Percentiles rank a stretch among this genome's conserved stretches.
Evolutionary conservation across 2,113 vertebrate species (phyloP).

Genomic region (Siphamia tubifer): DNA sequence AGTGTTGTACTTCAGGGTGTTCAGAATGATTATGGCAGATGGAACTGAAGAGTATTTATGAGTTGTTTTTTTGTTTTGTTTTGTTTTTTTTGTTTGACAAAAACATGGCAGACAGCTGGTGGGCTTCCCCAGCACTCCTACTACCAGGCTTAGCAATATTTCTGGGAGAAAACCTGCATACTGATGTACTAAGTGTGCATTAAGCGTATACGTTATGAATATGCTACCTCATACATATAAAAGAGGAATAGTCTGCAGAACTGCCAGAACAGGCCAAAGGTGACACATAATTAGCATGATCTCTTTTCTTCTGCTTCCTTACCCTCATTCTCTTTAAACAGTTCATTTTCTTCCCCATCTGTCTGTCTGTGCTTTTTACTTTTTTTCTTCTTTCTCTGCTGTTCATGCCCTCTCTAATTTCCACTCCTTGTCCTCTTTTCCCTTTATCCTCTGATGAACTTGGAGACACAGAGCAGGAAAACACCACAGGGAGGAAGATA

Average conservation of each 20-base stretch:
- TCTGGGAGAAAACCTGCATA: too few relatives aligned
- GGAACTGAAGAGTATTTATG: too few relatives aligned
- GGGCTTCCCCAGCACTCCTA: too few relatives aligned
- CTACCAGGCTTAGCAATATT: too few relatives aligned
- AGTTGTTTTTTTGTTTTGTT: too few relatives aligned
- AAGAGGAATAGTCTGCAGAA: conserved; percentile 7
- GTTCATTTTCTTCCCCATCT: conserved; percentile 6
- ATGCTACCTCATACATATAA: too few relatives aligned
- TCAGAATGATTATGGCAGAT: too few relatives aligned
- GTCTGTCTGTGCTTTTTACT: neutral
- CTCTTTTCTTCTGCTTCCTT: conserved; percentile 36
- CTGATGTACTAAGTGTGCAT: too few relatives aligned
- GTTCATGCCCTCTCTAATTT: neutral
- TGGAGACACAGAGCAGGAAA: neutral
- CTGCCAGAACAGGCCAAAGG: conserved; percentile 23
- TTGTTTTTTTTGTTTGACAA: too few relatives aligned
- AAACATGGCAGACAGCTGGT: too few relatives aligned
- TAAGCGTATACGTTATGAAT: too few relatives aligned
- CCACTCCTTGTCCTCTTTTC: neutral
- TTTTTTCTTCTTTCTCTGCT: neutral
- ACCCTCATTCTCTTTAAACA: neutral
- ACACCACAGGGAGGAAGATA: neutral
- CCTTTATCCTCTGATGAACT: neutral
- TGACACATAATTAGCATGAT: conserved; percentile 59
- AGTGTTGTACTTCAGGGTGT: too few relatives aligned